A percentile compares a stretch with the other conserved stretches of the same genome.
phyloP scores from a whole-genome alignment of 2,888 invertebrate species.

The Lasiommata megera region DNA sequence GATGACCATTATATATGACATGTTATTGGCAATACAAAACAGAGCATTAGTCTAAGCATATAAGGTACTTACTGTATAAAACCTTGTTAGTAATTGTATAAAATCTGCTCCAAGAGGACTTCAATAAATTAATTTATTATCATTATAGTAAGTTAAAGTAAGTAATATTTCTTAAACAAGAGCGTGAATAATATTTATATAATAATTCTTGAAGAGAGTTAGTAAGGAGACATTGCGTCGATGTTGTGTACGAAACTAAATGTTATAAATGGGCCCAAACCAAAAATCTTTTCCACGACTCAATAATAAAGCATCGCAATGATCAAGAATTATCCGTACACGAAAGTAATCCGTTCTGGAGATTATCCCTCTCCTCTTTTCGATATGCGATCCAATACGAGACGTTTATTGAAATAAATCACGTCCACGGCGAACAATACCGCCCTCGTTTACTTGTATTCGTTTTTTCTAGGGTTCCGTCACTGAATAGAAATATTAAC shows the following conservation, averaged over 20 bases:
- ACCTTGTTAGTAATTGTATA: too few species aligned
- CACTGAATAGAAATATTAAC: not conserved
- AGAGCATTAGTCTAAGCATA: too few species aligned
- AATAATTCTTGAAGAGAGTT: too few species aligned
- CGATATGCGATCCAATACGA: slow-evolving; percentile 37
- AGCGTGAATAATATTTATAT: too few species aligned
- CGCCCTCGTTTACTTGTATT: slow-evolving; percentile 37
- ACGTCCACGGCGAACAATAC: slow-evolving; percentile 48
- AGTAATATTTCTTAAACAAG: too few species aligned
- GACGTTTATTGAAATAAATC: slow-evolving; percentile 61
- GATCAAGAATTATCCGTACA: slow-evolving; percentile 25
- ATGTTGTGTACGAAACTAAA: not conserved
- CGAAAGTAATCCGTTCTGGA: slow-evolving; percentile 23
- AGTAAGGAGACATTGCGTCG: too few species aligned
- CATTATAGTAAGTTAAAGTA: too few species aligned
- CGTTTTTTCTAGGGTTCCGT: slow-evolving; percentile 26
- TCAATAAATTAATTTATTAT: too few species aligned
- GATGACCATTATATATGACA: too few species aligned
- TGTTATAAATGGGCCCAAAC: not conserved
- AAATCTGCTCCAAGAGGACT: too few species aligned
- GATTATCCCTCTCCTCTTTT: slow-evolving; percentile 24
- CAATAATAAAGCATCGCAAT: slow-evolving; percentile 12
- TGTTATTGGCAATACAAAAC: too few species aligned
- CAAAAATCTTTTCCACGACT: not conserved
- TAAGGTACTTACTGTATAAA: too few species aligned